A percentile compares a stretch with the other conserved stretches of the same genome.
Conservation (phyloP, 2,113 vertebrate species). For the Vireo altiloquus region DNA sequence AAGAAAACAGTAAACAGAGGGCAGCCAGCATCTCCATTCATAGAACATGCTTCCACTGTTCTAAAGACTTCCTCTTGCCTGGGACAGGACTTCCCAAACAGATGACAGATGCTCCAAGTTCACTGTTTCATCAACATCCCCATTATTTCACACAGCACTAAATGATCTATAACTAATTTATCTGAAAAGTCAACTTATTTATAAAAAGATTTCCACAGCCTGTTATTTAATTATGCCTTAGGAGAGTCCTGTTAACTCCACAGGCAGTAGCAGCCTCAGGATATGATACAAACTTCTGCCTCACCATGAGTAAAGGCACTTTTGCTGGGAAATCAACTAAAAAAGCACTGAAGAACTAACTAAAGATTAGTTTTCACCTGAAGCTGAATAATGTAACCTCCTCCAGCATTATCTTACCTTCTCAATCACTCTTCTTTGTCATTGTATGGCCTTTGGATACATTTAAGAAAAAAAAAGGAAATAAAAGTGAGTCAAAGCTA, state of each 20-base stretch:
- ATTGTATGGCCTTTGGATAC: not conserved
- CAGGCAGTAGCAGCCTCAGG: constrained; percentile 43
- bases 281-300: constrained; percentile 37
- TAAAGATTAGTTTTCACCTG: constrained; percentile 2
- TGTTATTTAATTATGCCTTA: not conserved
- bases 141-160: constrained; percentile 47
- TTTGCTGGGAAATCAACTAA: constrained; percentile 54
- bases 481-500: not conserved
- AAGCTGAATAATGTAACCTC: not conserved
- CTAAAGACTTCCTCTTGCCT: not conserved
- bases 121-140: not conserved
- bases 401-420: not conserved
- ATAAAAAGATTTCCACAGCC: constrained; percentile 29
- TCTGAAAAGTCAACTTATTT: not conserved
- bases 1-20: not conserved
- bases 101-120: constrained; percentile 22
- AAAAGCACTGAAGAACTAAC: constrained; percentile 16
- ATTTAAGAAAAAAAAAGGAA: not conserved
- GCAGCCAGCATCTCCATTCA: not conserved
- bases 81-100: not conserved
- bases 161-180: constrained; percentile 16
- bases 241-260: not conserved
- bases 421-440: not conserved
- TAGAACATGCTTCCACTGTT: not conserved
- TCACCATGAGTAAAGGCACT: constrained; percentile 58